phyloP scores from a whole-genome alignment of 2,113 vertebrate species.

The Pionites leucogaster region DNA sequence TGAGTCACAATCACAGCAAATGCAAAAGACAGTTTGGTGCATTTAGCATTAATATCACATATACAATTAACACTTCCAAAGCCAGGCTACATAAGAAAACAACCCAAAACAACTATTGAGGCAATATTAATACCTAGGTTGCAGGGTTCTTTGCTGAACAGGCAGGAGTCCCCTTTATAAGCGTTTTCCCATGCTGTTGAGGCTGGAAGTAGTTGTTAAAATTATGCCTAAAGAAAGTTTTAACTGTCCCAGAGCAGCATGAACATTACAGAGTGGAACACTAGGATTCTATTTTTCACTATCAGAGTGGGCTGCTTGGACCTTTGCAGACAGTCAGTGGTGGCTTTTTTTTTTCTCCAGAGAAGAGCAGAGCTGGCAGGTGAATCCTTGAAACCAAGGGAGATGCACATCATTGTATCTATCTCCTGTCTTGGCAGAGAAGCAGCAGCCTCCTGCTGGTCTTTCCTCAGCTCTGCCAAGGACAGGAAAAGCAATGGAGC shows the following conservation, averaged over 20 bases:
- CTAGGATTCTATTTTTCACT: neutral
- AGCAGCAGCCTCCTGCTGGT: neutral
- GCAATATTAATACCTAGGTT: neutral
- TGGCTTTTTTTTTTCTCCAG: neutral
- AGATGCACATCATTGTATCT: accelerated
- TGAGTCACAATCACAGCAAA: neutral
- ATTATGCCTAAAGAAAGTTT: neutral
- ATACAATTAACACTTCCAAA: neutral
- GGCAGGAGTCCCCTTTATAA: neutral
- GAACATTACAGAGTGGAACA: neutral
- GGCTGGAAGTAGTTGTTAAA: neutral
- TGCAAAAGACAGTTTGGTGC: neutral
- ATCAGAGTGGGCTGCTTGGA: neutral
- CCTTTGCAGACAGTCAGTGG: neutral
- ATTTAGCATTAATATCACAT: neutral
- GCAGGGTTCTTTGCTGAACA: neutral
- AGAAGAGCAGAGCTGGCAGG: neutral
- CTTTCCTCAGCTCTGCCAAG: neutral
- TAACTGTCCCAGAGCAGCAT: neutral
- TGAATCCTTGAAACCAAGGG: accelerated
- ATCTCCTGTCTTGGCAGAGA: neutral
- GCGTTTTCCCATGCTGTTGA: neutral
- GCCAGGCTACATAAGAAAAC: neutral
- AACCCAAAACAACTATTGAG: neutral
- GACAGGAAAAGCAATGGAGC: neutral